Conservation (phyloP, 2,797 vertebrate species). For the Syndactyla subalaris region DNA sequence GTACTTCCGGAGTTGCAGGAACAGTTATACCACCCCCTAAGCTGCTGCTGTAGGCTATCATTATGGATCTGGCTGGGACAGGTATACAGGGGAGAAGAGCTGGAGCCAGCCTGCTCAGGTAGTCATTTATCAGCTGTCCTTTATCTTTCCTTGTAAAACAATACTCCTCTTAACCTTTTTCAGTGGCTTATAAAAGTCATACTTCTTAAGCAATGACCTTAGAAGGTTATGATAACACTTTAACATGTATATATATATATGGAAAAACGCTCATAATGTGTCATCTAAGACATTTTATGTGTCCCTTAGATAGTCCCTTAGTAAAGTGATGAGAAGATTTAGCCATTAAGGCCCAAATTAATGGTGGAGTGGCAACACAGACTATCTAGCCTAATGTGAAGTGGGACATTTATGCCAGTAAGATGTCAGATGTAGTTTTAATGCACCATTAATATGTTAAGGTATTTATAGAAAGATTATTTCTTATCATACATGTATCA, state of each 20-base stretch:
- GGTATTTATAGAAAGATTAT: not conserved
- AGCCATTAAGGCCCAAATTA: not conserved
- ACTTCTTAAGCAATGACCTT: not conserved
- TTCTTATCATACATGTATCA: not conserved
- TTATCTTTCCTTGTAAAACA: not conserved
- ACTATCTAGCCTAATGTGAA: not conserved
- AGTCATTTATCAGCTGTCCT: not conserved
- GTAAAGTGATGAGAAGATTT: not conserved
- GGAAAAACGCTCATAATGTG: not conserved
- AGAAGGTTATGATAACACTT: not conserved
- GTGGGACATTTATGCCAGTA: not conserved
- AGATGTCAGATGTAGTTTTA: not conserved
- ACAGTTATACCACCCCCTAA: not conserved
- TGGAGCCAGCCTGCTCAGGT: not conserved
- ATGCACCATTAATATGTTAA: not conserved
- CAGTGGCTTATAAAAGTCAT: not conserved
- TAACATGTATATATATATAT: accelerated
- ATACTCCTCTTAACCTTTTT: not conserved
- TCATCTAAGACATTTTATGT: not conserved
- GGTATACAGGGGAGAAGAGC: not conserved
- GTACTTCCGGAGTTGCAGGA: not conserved
- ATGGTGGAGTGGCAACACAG: not conserved
- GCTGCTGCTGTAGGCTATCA: not conserved
- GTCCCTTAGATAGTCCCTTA: not conserved
- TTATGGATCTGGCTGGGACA: not conserved